Evolutionary conservation across 2,113 vertebrate species (phyloP), one percentile per base, ranked within the genome.

Genomic region (Myrmecophaga tridactyla): DNA sequence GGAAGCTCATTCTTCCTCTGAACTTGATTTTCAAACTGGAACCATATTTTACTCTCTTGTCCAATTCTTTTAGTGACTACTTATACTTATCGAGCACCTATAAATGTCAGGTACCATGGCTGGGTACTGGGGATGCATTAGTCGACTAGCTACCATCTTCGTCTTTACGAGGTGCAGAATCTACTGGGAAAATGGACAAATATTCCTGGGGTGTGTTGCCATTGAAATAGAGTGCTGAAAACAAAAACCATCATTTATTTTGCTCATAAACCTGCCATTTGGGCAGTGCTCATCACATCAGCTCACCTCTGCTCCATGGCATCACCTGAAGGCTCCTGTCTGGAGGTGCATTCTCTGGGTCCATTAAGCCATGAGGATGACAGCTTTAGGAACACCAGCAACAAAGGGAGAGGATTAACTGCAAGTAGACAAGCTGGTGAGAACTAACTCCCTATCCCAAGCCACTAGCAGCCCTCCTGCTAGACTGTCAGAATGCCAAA

Each of bases 1-100:
- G 63, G 46, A 86, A 53, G 27, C 56, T 89, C 9, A 43, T 77
- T 91, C 58, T 78, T 91, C 27, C 56, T 83, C 75, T 72, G 34
- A 92, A 67, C 63, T 72, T 85, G 43, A 27, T 77, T 82, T 89
- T 63, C 29, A 89, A 85, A 94, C n/a, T 86, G n/a, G 53, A 89
- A 67, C 20, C 12, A 20, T 77, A 25, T 60, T 84, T 89, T 72
- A 43, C 72, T 93, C 58, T 86, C 51, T 85, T 15, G n/a, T 36
- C 65, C 31, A 73, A 72, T 77, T 94, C 18, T 10, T 14, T 81
- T 34, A 81, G 36, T 29, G 39, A 43, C 6, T 82, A 36, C 21
- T 41, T 18, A 63, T 82, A 36, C 21, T 41, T 18, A 63, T 1
- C 70, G 21, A 86, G 23, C 6, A 46, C 10, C 15, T 62, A n/a